A percentile compares a stretch with the other conserved stretches of the same genome.
Evolutionary conservation across 2,888 invertebrate genomes (phyloP).

Genomic region (Rhabditoides inermis): DNA sequence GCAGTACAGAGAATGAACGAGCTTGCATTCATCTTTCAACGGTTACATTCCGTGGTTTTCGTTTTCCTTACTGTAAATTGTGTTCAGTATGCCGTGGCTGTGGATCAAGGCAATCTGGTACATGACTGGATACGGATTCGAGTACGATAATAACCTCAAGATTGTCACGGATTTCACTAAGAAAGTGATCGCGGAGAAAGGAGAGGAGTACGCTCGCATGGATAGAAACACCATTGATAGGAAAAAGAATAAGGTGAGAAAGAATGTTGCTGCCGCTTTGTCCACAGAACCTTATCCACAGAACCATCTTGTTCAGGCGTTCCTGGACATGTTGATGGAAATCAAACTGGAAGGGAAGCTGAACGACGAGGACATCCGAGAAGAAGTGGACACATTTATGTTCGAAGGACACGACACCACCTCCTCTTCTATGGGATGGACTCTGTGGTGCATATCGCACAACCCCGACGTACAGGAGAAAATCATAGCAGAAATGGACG

Average conservation of each 20-base stretch:
- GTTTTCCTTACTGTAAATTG: too few relatives aligned
- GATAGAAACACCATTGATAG: too few relatives aligned
- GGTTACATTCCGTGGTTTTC: too few relatives aligned
- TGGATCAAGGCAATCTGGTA: slow-evolving; percentile 61
- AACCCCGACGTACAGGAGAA: slow-evolving; percentile 54
- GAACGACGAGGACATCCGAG: slow-evolving; percentile 54
- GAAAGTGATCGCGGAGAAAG: too few relatives aligned
- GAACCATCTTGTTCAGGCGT: slow-evolving; percentile 54
- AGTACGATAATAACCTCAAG: slow-evolving; percentile 30
- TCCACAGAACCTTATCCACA: too few relatives aligned
- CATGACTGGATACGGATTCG: slow-evolving; percentile 56
- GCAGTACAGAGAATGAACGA: slow-evolving; percentile 35
- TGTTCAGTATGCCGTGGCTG: slow-evolving; percentile 62
- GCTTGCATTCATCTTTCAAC: slow-evolving; percentile 42
- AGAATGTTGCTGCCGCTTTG: too few relatives aligned
- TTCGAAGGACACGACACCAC: slow-evolving; percentile 58
- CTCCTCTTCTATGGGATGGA: slow-evolving; percentile 55
- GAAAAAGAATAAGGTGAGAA: too few relatives aligned
- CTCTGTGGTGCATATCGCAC: slow-evolving; percentile 53
- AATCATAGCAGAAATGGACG: too few relatives aligned
- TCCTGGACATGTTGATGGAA: slow-evolving; percentile 56
- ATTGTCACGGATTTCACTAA: slow-evolving; percentile 40
- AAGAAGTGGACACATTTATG: slow-evolving; percentile 59
- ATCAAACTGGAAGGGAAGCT: slow-evolving; percentile 50
- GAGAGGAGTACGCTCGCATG: too few relatives aligned